Conservation (phyloP, 2,113 vertebrate species). For the Cromileptes altivelis region DNA sequence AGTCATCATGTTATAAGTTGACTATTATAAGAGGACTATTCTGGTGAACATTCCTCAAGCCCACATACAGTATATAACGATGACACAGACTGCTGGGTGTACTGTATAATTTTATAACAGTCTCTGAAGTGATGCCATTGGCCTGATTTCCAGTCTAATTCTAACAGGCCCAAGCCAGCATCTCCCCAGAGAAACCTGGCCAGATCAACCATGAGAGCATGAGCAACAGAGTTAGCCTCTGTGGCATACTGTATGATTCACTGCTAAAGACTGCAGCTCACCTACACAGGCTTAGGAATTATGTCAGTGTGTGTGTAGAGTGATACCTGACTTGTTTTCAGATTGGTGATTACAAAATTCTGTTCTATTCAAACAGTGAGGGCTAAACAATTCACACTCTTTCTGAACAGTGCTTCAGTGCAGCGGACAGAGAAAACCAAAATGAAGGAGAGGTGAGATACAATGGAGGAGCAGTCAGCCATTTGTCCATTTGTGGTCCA, state of each 20-base stretch:
- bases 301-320: constrained; percentile 21
- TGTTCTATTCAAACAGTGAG: not conserved
- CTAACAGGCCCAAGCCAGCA: constrained; percentile 51
- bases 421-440: not conserved
- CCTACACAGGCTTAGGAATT: constrained; percentile 23
- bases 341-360: constrained; percentile 11
- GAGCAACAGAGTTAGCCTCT: constrained; percentile 47
- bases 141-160: constrained; percentile 68
- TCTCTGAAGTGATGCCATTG: constrained; percentile 65
- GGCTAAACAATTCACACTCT: not conserved
- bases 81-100: constrained; percentile 41
- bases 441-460: not conserved
- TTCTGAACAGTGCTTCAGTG: not conserved
- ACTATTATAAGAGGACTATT: constrained; percentile 21
- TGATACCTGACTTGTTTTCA: constrained; percentile 33
- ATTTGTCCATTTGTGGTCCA: not conserved
- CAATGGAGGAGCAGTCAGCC: not conserved
- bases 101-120: constrained; percentile 60
- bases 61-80: constrained; percentile 50
- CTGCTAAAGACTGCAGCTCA: constrained; percentile 31
- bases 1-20: constrained; percentile 19
- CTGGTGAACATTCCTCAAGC: constrained; percentile 26
- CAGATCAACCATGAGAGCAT: constrained; percentile 48
- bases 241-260: constrained; percentile 46
- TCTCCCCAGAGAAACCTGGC: constrained; percentile 60